Conservation (phyloP, 1,140 invertebrate species). For the Rhopalosiphum maidis region DNA sequence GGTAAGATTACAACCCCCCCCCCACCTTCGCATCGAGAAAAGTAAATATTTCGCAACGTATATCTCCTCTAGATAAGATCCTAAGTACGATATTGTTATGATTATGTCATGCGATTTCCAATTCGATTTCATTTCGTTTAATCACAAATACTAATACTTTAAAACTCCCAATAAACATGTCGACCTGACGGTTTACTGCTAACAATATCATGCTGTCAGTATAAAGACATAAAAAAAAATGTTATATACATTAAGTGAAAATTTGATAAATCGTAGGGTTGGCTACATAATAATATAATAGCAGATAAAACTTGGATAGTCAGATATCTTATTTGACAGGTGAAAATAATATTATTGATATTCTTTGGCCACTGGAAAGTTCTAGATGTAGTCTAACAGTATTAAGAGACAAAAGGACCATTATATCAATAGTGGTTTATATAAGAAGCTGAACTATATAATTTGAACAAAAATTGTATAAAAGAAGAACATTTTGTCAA, state of each 20-base stretch:
- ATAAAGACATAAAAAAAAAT: background rate
- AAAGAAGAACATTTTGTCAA: background rate
- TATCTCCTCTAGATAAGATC: too few species aligned
- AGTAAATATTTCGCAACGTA: too few species aligned
- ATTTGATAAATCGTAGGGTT: background rate
- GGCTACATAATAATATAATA: background rate
- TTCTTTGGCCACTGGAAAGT: background rate
- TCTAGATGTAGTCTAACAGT: background rate
- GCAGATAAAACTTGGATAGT: background rate
- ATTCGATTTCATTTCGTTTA: too few species aligned
- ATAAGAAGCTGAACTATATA: background rate
- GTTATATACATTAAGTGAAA: background rate
- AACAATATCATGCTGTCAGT: background rate
- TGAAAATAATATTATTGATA: background rate
- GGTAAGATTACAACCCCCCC: too few species aligned
- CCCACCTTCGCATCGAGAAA: too few species aligned
- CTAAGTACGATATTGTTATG: too few species aligned
- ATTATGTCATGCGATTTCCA: too few species aligned
- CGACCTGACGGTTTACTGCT: background rate
- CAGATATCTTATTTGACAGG: background rate
- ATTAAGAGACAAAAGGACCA: background rate
- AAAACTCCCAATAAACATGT: too few species aligned
- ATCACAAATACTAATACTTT: too few species aligned
- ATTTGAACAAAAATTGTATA: background rate
- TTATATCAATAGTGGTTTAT: background rate